phyloP scores from a whole-genome alignment of 2,113 vertebrate species.

The Brienomyrus brachyistius region DNA sequence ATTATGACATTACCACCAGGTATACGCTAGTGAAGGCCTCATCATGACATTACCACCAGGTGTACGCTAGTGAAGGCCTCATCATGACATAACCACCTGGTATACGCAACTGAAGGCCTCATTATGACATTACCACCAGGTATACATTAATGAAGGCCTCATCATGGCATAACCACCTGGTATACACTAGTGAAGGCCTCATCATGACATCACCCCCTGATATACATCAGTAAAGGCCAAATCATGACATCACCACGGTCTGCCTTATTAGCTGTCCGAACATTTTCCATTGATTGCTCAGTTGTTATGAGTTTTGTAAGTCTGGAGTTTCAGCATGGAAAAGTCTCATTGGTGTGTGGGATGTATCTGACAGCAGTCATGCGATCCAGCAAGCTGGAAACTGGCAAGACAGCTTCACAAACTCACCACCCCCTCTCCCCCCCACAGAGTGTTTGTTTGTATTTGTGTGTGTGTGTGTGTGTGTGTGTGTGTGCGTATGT shows the following conservation, averaged over 20 bases:
- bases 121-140: too few relatives aligned
- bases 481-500: not conserved
- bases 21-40: too few relatives aligned
- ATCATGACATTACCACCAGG: too few relatives aligned
- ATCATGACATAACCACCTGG: too few relatives aligned
- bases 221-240: not conserved
- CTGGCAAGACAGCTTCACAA: not conserved
- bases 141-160: too few relatives aligned
- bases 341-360: not conserved
- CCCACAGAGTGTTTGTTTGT: not conserved
- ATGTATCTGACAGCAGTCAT: not conserved
- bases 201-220: not conserved
- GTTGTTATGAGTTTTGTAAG: not conserved
- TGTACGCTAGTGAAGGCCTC: too few relatives aligned
- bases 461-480: not conserved
- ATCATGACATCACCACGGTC: not conserved
- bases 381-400: not conserved
- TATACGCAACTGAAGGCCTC: too few relatives aligned
- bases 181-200: too few relatives aligned
- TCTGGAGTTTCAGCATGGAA: not conserved
- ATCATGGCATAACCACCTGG: too few relatives aligned
- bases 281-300: not conserved
- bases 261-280: too few relatives aligned
- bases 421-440: too few relatives aligned
- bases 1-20: too few relatives aligned